Evolutionary conservation across 1,140 invertebrate species (phyloP).

Genomic region (Zophobas morio): DNA sequence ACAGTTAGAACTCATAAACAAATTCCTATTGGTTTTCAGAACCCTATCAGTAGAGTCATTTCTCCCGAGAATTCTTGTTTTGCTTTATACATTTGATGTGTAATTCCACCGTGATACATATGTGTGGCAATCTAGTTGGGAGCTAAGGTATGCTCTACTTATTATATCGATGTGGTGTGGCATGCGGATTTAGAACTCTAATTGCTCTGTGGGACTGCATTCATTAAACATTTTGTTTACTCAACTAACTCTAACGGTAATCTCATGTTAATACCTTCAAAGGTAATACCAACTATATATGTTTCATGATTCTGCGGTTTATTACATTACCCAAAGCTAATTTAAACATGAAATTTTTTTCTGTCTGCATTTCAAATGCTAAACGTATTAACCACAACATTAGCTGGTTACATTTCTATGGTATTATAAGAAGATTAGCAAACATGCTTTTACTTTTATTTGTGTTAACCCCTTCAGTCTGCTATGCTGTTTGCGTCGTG

Average conservation of each 20-base stretch:
- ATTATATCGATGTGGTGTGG: slow-evolving; percentile 34
- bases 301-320: slow-evolving; percentile 28
- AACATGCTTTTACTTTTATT: slow-evolving; percentile 30
- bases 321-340: slow-evolving; percentile 39
- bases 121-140: slow-evolving; percentile 17
- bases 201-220: slow-evolving; percentile 37
- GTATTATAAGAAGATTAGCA: slow-evolving; percentile 48
- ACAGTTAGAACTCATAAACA: neutral
- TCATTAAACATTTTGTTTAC: slow-evolving; percentile 42
- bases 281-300: slow-evolving; percentile 39
- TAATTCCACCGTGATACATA: slow-evolving; percentile 15
- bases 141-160: slow-evolving; percentile 29
- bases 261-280: slow-evolving; percentile 38
- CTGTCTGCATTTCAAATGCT: slow-evolving; percentile 12
- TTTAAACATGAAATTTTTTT: slow-evolving; percentile 28
- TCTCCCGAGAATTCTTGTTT: slow-evolving; percentile 17
- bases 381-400: slow-evolving; percentile 40
- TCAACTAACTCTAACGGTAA: slow-evolving; percentile 40
- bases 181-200: slow-evolving; percentile 42
- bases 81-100: neutral
- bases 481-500: neutral
- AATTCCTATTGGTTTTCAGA: slow-evolving; percentile 13
- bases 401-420: slow-evolving; percentile 40
- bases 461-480: slow-evolving; percentile 12
- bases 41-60: neutral